These are phyloP conservation scores for Orientallactaga bullata DNA, from an alignment of 2,113 vertebrate species.

Conservation along the genomic window DNA sequence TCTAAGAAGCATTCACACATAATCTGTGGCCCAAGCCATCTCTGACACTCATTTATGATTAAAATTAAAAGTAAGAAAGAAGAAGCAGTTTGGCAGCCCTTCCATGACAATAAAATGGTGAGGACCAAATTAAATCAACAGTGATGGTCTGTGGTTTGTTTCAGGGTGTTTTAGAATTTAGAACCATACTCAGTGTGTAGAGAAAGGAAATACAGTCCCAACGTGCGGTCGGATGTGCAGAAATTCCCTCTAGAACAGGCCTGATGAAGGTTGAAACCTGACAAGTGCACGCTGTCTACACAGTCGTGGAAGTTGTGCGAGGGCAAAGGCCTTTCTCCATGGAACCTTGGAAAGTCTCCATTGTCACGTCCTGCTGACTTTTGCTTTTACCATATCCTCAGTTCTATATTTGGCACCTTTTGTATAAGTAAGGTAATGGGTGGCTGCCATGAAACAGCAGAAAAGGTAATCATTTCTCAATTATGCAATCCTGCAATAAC, in stretches of 20 bases:
- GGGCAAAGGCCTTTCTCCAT: constrained; percentile 25
- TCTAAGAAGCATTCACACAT: constrained; percentile 81
- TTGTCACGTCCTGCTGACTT: constrained; percentile 46
- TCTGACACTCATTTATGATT: constrained; percentile 83
- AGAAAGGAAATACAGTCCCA: not conserved
- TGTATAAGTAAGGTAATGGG: constrained; percentile 49
- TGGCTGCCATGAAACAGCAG: constrained; percentile 44
- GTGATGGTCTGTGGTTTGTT: constrained; percentile 61
- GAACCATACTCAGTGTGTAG: not conserved
- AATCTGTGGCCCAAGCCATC: constrained; percentile 79
- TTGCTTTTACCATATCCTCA: constrained; percentile 39
- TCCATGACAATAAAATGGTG: constrained; percentile 76
- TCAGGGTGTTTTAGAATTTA: constrained; percentile 52
- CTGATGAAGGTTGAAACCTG: constrained; percentile 17
- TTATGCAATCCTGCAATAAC: constrained; percentile 58
- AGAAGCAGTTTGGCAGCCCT: constrained; percentile 68
- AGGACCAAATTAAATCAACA: constrained; percentile 75
- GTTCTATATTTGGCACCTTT: constrained; percentile 39
- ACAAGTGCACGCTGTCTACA: constrained; percentile 11
- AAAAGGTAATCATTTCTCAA: constrained; percentile 66
- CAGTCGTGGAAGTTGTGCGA: constrained; percentile 1
- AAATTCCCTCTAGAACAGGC: constrained; percentile 61
- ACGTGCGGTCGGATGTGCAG: not conserved
- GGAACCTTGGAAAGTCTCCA: not conserved
- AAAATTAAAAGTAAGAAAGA: constrained; percentile 82